These are phyloP conservation scores for Drosophila fulvimacula DNA, from an alignment of 2,888 invertebrate genomes.

Conservation along the genomic window DNA sequence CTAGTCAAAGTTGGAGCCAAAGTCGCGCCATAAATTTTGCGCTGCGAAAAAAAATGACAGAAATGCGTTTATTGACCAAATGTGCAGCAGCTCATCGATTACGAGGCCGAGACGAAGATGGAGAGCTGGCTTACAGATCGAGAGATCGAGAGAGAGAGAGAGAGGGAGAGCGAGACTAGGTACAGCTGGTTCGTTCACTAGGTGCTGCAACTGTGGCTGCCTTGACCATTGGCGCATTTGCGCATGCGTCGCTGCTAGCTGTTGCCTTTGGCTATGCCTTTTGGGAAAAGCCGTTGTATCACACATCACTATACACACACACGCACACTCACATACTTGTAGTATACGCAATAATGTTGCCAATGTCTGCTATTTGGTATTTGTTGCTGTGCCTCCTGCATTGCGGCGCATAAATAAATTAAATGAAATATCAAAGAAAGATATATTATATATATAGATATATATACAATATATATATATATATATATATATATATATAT, in stretches of 20 bases:
- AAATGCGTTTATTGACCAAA: slow-evolving; percentile 81
- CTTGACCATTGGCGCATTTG: slow-evolving; percentile 71
- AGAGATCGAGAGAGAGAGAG: not conserved
- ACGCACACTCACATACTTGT: slow-evolving; percentile 46
- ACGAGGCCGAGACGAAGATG: slow-evolving; percentile 59
- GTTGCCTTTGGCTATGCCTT: slow-evolving; percentile 55
- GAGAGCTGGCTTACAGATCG: slow-evolving; percentile 10
- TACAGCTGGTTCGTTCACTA: not conserved
- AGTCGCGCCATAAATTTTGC: slow-evolving; percentile 76
- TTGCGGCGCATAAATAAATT: slow-evolving; percentile 61
- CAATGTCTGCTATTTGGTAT: slow-evolving; percentile 44
- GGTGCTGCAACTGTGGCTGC: slow-evolving; percentile 53
- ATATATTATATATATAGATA: not conserved
- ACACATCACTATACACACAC: slow-evolving; percentile 18
- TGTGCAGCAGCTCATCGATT: slow-evolving; percentile 78
- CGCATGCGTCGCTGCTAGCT: slow-evolving; percentile 52
- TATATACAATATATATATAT: not conserved
- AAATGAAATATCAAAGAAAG: slow-evolving; percentile 60
- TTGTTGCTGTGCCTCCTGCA: slow-evolving; percentile 47
- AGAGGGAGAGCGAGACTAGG: not conserved
- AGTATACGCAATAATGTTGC: slow-evolving; percentile 73
- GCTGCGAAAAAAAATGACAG: slow-evolving; percentile 77
- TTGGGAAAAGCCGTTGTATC: slow-evolving; percentile 67
- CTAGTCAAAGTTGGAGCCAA: slow-evolving; percentile 58
- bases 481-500: not conserved